Base-by-base conservation (phyloP, 92 coral and sea anemone genomes). In the Umimayanthus chanpuru region DNA sequence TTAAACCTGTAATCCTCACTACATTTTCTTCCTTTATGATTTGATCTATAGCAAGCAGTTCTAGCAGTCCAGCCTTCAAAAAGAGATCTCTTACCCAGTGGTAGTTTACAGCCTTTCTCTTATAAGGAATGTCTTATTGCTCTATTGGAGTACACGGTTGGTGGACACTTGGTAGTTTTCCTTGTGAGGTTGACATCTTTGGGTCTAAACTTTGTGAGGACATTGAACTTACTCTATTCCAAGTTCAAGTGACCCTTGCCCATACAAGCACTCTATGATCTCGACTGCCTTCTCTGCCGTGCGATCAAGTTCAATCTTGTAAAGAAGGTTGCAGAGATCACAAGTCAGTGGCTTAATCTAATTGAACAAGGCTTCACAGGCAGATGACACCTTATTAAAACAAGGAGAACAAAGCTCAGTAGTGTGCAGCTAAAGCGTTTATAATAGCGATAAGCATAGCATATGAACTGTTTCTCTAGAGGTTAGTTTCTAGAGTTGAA, bases 241-340 rank as follows among this genome's bases (percentile, higher is more conserved):
- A 86, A 76, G 49, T 90, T 12, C 36, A 90, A 90, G 29, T 90
- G 92, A 0, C 90, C 90, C 73, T 81, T 86, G 6, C 92, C 90
- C 87, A 90, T 75, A n/a, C 50, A 87, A 10, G 81, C 76, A 77
- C 86, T 2, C 76, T 4, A 86, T 76, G 15, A 86, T 85, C 25
- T 82, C 79, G 6, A 87, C 77, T 65, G 93, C 89, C 32, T 91
- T 85, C 44, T 86, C 80, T 18, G 89, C 93, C 53, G 87, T 73
- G 9, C 81, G 73, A 38, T 43, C 77, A 73, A 93, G 90, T 84
- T 93, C 95, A 41, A 80, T 88, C 85, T 93, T 93, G 85, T 93
- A 91, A 28, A 85, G 67, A 50, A 92, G 90, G 30, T 76, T 79
- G 39, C 90, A 92, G 20, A 92, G 76, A 11, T 82, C 88, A 86